Conservation (phyloP, 2,797 vertebrate species). For the Sebastolobus altivelis region DNA sequence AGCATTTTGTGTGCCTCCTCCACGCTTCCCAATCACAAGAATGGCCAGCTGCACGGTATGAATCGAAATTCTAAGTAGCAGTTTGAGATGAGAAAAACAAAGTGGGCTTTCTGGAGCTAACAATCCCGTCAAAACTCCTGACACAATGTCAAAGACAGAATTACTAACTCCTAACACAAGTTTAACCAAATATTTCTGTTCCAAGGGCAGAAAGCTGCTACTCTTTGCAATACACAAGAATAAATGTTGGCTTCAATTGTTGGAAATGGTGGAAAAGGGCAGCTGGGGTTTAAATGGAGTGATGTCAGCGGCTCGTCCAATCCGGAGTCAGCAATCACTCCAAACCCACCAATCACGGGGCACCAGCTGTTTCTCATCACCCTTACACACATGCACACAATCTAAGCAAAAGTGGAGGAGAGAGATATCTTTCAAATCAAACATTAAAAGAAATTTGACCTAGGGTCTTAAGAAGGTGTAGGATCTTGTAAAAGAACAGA, state of each 20-base stretch:
- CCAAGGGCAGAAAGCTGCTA: not conserved
- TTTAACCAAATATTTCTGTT: not conserved
- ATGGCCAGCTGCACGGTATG: not conserved
- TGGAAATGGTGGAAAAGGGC: not conserved
- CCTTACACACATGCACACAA: not conserved
- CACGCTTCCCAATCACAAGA: no score
- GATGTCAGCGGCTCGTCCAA: not conserved
- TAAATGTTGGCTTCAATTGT: not conserved
- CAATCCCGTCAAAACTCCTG: not conserved
- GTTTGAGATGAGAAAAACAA: constrained; percentile 2
- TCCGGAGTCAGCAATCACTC: not conserved
- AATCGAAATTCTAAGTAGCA: not conserved
- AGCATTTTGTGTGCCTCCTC: not conserved
- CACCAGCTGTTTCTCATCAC: not conserved
- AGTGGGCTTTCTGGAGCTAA: not conserved
- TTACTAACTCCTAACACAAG: not conserved
- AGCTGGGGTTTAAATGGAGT: not conserved
- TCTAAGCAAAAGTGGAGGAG: not conserved
- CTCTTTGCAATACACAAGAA: not conserved
- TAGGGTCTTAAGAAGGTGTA: not conserved
- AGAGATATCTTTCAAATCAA: not conserved
- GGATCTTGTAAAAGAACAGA: not conserved
- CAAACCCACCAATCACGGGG: not conserved
- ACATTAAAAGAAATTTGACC: not conserved
- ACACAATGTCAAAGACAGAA: not conserved